Evolutionary conservation across 2,113 vertebrate species (phyloP).

Genomic region (Tringa solitaria): DNA sequence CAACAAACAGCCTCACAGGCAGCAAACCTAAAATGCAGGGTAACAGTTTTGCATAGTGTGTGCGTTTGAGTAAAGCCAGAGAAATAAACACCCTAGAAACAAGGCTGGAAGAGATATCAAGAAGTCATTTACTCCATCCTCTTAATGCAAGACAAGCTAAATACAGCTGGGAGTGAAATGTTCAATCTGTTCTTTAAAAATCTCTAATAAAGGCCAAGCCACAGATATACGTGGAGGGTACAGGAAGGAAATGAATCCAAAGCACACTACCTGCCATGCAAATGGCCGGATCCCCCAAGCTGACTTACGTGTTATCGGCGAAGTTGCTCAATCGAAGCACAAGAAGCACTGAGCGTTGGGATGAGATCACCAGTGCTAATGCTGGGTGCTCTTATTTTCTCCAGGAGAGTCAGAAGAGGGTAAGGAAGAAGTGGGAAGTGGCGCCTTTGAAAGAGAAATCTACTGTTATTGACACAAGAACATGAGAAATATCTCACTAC

Average conservation of each 20-base stretch:
- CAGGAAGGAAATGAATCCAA: background rate
- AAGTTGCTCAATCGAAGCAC: background rate
- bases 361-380: background rate
- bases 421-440: background rate
- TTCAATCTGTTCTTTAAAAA: background rate
- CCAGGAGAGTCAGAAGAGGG: background rate
- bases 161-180: background rate
- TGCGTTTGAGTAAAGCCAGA: background rate
- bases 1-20: background rate
- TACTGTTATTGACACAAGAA: background rate
- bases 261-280: background rate
- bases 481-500: background rate
- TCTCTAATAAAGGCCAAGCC: background rate
- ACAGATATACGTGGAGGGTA: accelerated
- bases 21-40: background rate
- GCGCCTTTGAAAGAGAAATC: background rate
- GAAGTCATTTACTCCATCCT: background rate
- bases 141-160: background rate
- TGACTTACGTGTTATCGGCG: background rate
- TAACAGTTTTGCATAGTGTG: background rate
- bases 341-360: background rate
- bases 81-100: background rate
- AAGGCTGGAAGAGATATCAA: background rate
- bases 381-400: background rate
- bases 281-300: background rate